Evolutionary conservation across 2,797 vertebrate genomes (phyloP), one percentile per base, ranked within the genome.

Genomic region (Gephyroberyx darwinii): DNA sequence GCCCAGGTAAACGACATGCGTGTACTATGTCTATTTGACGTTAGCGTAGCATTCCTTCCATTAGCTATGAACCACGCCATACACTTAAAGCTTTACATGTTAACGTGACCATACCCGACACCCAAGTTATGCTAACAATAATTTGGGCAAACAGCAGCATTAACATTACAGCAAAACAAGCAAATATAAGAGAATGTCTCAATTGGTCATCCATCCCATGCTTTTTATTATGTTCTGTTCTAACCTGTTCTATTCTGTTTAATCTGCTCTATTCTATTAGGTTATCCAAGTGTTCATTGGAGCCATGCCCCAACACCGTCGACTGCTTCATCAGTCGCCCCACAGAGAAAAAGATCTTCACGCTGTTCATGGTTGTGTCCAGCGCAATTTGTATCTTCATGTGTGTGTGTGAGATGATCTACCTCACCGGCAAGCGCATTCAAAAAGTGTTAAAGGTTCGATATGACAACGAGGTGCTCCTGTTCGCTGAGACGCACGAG

Each of bases 331-430:
- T 98, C 76, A 94, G 96, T 30, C 93, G 94, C 1, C 95, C 96
- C 0, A 97, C 95, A 0, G 96, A 98, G 88, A 98, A 98, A 84
- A 96, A 90, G 83, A 92, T 98, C 88, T 98, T 98, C 90, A 96
- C 95, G 71, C 8, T 95, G 63, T 97, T 98, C 84, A 98, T 98
- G 97, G 96, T 97, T 41, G 78, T 92, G 26, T 95, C 94, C 0
- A 87, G 96, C 0, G 88, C 87, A 0, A 0, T 96, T 53, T 99
- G 97, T 61, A 83, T 98, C 50, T 59, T 95, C 67, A 95, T 98
- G 89, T 97, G 94, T 59, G 52, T 98, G n/a, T 22, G 92, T 0
- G 97, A 99, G 90, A 95, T 96, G 56, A 0, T 79, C 62, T 98
- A 97, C 79, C 92, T 98, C 68, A 60, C 97, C 0, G 83, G 92